Base-by-base conservation (phyloP, 2,113 vertebrate species). In the Micronisus gabar region DNA sequence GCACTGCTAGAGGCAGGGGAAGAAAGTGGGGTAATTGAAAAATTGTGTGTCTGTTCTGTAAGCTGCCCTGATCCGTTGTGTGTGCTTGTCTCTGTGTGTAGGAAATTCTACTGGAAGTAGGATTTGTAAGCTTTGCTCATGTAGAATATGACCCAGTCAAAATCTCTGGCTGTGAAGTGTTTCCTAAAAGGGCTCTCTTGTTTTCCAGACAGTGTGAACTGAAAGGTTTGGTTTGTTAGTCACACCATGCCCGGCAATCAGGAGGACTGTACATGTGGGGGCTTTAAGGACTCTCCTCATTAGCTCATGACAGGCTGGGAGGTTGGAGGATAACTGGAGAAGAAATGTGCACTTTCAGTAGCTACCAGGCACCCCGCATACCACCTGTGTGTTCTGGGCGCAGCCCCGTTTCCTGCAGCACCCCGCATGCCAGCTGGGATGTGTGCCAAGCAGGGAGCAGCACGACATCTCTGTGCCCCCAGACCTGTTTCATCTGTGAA, bases 361-460 rank as follows among this genome's bases (percentile, higher is more conserved):
- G 55, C 15, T n/a, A 9, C 9, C 6, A 3, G 40, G 16, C 22
- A 70, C 10, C 53, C 23, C 15, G 2, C 0, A 0, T 58, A 27
- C 36, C 22, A 8, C n/a, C 63, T 9, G 7, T 2, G 66, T 48
- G n/a, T 52, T 36, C 45, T 15, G 53, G 59, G n/a, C 4, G 27
- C 56, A 32, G 36, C 36, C 2, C 8, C 0, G 1, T 45, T 20
- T 30, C 59, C 45, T 36, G n/a, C 71, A 65, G 52, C 66, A 48
- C 26, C 53, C 29, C 11, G 34, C 5, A 13, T 55, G 62, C 70
- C 18, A 26, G n/a, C n/a, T 25, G 56, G 55, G 72, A 15, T 12
- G 18, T 2, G 22, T 6, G 59, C 73, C n/a, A 20, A 9, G 32
- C 43, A 23, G 36, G 66, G 59, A 40, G 53, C 40, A 56, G 20